These are phyloP conservation scores for Caenorhabditis panamensis DNA, from an alignment of 2,888 invertebrate genomes.

Conservation along the genomic window DNA sequence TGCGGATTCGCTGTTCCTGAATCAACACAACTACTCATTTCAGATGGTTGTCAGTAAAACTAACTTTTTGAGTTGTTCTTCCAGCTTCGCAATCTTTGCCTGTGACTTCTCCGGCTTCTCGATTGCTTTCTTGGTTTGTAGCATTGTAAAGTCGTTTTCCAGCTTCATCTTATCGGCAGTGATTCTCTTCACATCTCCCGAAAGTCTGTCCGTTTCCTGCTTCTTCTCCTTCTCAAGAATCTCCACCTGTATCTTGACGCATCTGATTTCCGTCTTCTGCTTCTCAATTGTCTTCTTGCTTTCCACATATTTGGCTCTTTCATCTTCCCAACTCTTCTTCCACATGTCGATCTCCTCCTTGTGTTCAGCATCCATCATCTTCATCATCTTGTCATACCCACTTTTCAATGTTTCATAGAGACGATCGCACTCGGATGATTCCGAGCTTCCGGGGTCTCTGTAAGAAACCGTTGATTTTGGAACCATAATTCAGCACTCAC, in stretches of 20 bases:
- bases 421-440: too few relatives aligned
- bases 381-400: too few relatives aligned
- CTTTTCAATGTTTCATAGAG: too few relatives aligned
- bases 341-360: too few relatives aligned
- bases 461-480: too few relatives aligned
- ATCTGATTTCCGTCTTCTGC: conserved; percentile 6
- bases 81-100: neutral
- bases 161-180: conserved; percentile 6
- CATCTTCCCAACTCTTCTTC: too few relatives aligned
- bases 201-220: neutral
- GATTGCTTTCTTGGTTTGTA: neutral
- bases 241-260: neutral
- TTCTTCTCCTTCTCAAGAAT: neutral
- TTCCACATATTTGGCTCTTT: too few relatives aligned
- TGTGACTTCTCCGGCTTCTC: neutral
- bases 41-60: neutral
- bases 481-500: too few relatives aligned
- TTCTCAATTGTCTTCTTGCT: neutral
- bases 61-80: neutral
- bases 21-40: too few relatives aligned
- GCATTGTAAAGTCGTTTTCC: neutral
- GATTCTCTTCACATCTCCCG: conserved; percentile 14
- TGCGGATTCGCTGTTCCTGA: neutral
- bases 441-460: too few relatives aligned
- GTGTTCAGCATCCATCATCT: too few relatives aligned